These are phyloP conservation scores for Drosophila conformis DNA, from an alignment of 2,888 invertebrate species.

Conservation along the genomic window DNA sequence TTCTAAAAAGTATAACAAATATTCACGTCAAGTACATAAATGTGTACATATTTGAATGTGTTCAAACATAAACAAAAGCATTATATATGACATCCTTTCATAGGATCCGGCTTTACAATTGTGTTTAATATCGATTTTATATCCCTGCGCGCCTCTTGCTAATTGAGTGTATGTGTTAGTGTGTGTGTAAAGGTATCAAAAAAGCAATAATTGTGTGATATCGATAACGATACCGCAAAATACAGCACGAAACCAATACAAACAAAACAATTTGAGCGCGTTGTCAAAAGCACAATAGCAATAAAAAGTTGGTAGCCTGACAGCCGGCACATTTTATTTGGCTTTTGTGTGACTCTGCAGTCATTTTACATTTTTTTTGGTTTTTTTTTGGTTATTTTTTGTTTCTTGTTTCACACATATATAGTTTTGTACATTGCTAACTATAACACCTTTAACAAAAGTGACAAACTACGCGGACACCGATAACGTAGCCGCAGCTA, in stretches of 20 bases:
- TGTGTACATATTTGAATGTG: conserved; percentile 1
- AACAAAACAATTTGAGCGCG: conserved; percentile 56
- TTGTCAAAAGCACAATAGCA: conserved; percentile 55
- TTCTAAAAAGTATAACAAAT: conserved; percentile 21
- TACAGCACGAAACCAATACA: conserved; percentile 32
- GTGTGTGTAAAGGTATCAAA: conserved; percentile 19
- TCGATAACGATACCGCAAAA: conserved; percentile 42
- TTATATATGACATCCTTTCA: conserved; percentile 26
- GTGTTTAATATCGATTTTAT: conserved; percentile 55
- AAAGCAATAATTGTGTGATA: conserved; percentile 42
- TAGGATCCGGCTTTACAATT: conserved; percentile 26
- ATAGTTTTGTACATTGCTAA: conserved; percentile 1
- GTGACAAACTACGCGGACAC: conserved; percentile 20
- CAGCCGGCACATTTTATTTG: conserved; percentile 39
- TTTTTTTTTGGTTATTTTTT: background rate
- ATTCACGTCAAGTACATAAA: conserved; percentile 6
- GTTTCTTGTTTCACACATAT: background rate
- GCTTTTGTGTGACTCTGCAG: conserved; percentile 9
- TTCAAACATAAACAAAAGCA: conserved; percentile 34
- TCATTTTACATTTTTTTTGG: conserved; percentile 5
- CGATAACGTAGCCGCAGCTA: conserved; percentile 15
- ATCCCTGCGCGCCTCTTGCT: conserved; percentile 48
- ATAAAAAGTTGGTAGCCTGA: conserved; percentile 28
- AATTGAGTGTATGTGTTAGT: conserved; percentile 7
- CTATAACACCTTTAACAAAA: conserved; percentile 12